Percentiles rank a stretch among this genome's conserved stretches.
phyloP scores from a whole-genome alignment of 2,888 invertebrate genomes.

The Oasisia sp. region DNA sequence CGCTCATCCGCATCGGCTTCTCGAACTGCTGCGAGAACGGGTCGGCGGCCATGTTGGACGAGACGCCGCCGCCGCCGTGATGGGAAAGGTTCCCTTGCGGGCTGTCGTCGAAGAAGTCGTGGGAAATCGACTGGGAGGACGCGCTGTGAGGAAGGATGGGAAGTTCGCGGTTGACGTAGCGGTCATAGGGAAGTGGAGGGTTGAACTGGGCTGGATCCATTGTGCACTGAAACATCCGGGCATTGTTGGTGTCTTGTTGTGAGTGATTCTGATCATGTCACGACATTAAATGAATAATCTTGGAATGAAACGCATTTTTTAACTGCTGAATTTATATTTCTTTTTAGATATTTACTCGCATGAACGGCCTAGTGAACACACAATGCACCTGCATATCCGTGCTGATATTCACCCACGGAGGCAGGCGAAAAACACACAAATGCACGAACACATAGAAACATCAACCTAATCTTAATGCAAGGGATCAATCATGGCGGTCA shows the following conservation, averaged over 20 bases:
- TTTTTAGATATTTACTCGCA: background rate
- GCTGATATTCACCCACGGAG: too few species aligned
- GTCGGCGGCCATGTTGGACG: background rate
- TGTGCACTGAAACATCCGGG: background rate
- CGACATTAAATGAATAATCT: background rate
- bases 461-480: too few species aligned
- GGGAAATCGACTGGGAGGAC: background rate
- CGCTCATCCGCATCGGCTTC: background rate
- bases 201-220: conserved; percentile 5
- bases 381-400: background rate
- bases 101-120: background rate
- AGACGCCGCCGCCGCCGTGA: background rate
- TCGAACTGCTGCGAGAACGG: background rate
- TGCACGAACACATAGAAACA: background rate
- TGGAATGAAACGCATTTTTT: background rate
- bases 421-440: background rate
- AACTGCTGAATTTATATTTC: background rate
- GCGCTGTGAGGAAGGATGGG: conserved; percentile 18
- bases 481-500: too few species aligned
- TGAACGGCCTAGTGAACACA: background rate
- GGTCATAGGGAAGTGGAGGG: background rate
- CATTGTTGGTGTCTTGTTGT: background rate
- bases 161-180: conserved; percentile 19
- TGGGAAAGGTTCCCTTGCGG: background rate
- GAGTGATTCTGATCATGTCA: background rate